Evolutionary conservation across 2,113 vertebrate species (phyloP).

Genomic region (Tachysurus vachellii): DNA sequence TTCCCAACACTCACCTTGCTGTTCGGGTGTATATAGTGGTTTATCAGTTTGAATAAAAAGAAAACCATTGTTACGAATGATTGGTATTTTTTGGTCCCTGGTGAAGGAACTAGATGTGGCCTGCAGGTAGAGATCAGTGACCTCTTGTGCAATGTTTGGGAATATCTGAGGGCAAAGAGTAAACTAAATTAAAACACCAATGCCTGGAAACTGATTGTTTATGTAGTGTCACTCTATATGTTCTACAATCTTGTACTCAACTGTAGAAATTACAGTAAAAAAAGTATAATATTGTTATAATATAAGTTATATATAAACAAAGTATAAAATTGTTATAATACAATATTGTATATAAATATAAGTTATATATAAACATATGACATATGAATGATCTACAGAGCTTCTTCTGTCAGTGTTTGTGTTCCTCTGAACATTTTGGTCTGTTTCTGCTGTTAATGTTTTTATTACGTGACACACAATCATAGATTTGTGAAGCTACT

Average conservation of each 20-base stretch:
- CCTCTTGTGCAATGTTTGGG: conserved; percentile 65
- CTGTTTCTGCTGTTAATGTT: neutral
- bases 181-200: neutral
- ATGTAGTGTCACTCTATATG: neutral
- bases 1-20: conserved; percentile 74
- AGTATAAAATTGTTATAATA: neutral
- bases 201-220: neutral
- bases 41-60: conserved; percentile 92
- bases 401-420: neutral
- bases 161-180: conserved; percentile 69
- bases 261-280: neutral
- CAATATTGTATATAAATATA: too few species aligned
- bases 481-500: neutral
- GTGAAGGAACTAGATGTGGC: conserved; percentile 77
- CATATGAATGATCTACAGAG: neutral
- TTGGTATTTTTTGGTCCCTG: conserved; percentile 67
- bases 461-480: neutral
- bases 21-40: conserved; percentile 87
- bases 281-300: neutral
- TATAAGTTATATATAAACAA: neutral
- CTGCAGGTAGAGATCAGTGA: conserved; percentile 76
- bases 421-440: neutral
- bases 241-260: neutral
- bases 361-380: neutral
- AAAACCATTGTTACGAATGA: conserved; percentile 84